These are phyloP conservation scores for Oceanodroma tethys DNA, from an alignment of 2,113 vertebrate species.

Conservation along the genomic window DNA sequence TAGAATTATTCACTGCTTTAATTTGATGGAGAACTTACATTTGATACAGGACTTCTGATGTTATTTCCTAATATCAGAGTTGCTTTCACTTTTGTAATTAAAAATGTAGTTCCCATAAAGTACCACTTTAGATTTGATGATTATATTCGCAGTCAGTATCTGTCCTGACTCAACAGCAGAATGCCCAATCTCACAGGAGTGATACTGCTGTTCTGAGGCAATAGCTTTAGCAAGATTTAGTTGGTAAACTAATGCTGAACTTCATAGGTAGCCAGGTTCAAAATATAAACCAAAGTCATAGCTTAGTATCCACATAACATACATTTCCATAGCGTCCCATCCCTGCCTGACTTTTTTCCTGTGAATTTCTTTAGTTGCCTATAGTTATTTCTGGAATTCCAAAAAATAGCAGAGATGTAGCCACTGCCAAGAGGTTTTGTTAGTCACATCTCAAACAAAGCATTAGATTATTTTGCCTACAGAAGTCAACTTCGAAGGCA, in stretches of 20 bases:
- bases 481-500: not conserved
- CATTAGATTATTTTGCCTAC: not conserved
- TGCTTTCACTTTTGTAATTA: not conserved
- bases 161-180: not conserved
- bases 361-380: not conserved
- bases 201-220: not conserved
- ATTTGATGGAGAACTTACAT: not conserved
- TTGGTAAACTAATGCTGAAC: not conserved
- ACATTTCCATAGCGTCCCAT: not conserved
- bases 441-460: not conserved
- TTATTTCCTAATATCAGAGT: not conserved
- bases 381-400: not conserved
- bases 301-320: not conserved
- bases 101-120: not conserved
- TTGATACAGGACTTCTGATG: not conserved
- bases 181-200: not conserved
- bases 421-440: not conserved
- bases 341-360: not conserved
- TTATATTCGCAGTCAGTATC: not conserved
- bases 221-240: not conserved
- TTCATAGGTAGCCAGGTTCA: not conserved
- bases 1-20: not conserved
- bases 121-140: not conserved
- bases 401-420: not conserved
- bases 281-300: not conserved